These are phyloP conservation scores for Orius laevigatus DNA, from an alignment of 1,140 invertebrate genomes.

Conservation along the genomic window DNA sequence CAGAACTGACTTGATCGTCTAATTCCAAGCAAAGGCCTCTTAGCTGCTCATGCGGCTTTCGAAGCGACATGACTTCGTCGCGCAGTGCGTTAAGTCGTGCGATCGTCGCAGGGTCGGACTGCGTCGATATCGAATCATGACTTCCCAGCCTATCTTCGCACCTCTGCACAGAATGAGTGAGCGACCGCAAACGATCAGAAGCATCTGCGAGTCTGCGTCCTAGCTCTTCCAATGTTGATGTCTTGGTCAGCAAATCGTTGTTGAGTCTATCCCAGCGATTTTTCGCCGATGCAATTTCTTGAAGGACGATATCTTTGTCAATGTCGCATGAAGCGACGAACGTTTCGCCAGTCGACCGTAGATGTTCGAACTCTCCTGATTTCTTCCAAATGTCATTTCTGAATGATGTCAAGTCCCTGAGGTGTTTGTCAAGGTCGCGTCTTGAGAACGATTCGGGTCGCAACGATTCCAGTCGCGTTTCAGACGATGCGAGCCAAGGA, in stretches of 20 bases:
- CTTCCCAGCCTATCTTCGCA: constrained; percentile 75
- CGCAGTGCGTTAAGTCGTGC: constrained; percentile 32
- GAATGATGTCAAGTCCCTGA: constrained; percentile 77
- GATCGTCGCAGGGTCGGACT: constrained; percentile 11
- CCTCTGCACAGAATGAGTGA: constrained; percentile 62
- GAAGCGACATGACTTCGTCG: constrained; percentile 56
- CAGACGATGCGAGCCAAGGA: constrained; percentile 73
- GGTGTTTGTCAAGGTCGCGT: constrained; percentile 71
- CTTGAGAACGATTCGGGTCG: constrained; percentile 65
- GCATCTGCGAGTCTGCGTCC: constrained; percentile 67
- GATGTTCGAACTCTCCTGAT: constrained; percentile 82
- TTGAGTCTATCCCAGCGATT: constrained; percentile 81
- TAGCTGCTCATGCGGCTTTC: constrained; percentile 57
- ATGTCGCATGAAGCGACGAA: constrained; percentile 73
- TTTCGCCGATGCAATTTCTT: constrained; percentile 41
- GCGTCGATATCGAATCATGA: constrained; percentile 49
- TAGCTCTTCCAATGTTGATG: constrained; percentile 69
- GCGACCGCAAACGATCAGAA: constrained; percentile 64
- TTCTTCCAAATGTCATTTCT: constrained; percentile 80
- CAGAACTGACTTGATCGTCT: constrained; percentile 34
- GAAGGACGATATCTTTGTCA: constrained; percentile 76
- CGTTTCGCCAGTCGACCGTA: constrained; percentile 65
- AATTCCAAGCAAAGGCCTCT: constrained; percentile 56
- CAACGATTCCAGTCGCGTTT: constrained; percentile 67
- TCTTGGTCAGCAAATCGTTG: constrained; percentile 43